A percentile compares a stretch with the other conserved stretches of the same genome.
These are phyloP conservation scores for Oscheius onirici DNA, from an alignment of 2,888 invertebrate genomes.

Conservation along the genomic window DNA sequence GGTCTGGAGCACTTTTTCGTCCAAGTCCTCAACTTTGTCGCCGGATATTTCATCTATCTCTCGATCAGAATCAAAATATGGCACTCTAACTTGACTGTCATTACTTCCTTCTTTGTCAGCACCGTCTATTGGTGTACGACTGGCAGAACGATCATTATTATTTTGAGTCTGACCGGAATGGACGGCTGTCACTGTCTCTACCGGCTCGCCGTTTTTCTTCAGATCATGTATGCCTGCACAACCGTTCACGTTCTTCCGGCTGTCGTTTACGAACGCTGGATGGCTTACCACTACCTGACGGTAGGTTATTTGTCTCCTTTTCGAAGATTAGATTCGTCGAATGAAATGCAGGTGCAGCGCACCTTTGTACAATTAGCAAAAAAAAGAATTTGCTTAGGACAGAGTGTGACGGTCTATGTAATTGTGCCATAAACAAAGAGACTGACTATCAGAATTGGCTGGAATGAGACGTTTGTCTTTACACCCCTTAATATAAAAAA, in stretches of 20 bases:
- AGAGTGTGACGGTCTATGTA: no score
- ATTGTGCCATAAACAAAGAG: no score
- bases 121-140: constrained; percentile 3
- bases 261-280: constrained; percentile 11
- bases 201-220: background rate
- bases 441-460: no score
- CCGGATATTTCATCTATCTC: background rate
- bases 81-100: background rate
- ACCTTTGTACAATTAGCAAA: no score
- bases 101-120: constrained; percentile 1
- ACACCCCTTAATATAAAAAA: no score
- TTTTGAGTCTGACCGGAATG: background rate
- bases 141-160: background rate
- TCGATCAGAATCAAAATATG: constrained; percentile 1
- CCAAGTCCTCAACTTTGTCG: background rate
- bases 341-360: no score
- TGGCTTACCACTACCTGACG: constrained; percentile 2
- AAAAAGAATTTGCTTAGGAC: no score
- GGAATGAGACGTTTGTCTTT: background rate
- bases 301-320: no score
- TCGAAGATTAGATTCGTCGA: no score
- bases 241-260: constrained; percentile 5
- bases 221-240: background rate
- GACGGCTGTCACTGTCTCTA: background rate
- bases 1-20: constrained; percentile 16